Percentiles rank a stretch among this genome's conserved stretches.
Conservation (phyloP, 2,888 invertebrate genomes). For the Cristatella mucedo region DNA sequence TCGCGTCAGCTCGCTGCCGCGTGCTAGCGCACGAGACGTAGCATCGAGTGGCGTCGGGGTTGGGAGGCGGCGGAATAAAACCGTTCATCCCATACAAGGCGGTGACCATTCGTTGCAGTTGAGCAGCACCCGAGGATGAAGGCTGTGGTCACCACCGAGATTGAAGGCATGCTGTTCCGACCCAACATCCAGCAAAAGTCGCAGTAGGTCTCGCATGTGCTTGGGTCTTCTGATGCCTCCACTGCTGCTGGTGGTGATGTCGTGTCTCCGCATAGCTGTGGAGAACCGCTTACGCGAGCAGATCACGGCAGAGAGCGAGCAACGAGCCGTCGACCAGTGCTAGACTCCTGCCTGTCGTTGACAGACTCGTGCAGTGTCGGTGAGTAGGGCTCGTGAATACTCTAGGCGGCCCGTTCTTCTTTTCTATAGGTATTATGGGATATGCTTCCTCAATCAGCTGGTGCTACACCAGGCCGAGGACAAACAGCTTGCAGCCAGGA, state of each 20-base stretch:
- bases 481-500: conserved; percentile 56
- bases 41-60: too few species aligned
- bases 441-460: conserved; percentile 78
- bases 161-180: conserved; percentile 66
- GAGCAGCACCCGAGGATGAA: conserved; percentile 82
- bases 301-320: too few species aligned
- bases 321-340: too few species aligned
- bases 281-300: too few species aligned
- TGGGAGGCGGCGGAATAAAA: too few species aligned
- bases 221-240: conserved; percentile 9
- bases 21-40: too few species aligned
- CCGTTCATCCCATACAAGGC: too few species aligned
- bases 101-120: conserved; percentile 41
- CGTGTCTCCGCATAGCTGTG: too few species aligned
- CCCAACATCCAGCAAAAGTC: conserved; percentile 67
- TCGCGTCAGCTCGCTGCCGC: too few species aligned
- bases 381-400: too few species aligned
- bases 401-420: conserved; percentile 4
- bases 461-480: conserved; percentile 52
- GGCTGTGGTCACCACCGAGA: conserved; percentile 62
- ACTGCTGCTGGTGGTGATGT: too few species aligned
- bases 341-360: neutral
- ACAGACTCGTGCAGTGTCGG: neutral
- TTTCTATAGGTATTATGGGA: conserved; percentile 49
- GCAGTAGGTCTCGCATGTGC: conserved; percentile 48